A percentile compares a stretch with the other conserved stretches of the same genome.
Conservation (phyloP, 2,113 vertebrate genomes). For the Bubalus kerabau region DNA sequence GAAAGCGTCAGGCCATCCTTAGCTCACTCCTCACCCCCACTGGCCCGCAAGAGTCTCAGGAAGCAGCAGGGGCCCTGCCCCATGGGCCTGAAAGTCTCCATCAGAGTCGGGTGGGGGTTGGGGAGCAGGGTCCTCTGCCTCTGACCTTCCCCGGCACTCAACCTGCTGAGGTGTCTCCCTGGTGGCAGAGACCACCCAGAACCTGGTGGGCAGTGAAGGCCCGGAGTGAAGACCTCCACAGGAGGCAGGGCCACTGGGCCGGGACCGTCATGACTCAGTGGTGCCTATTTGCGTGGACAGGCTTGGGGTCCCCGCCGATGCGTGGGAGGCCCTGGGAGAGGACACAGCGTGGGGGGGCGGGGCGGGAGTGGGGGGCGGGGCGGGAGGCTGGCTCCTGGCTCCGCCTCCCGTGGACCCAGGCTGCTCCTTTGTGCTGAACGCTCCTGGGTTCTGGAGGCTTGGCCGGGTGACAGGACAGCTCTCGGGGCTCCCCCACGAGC, state of each 20-base stretch:
- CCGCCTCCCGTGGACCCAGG: accelerated
- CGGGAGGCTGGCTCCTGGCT: not conserved
- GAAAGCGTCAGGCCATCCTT: too few species aligned
- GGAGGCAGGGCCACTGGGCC: too few species aligned
- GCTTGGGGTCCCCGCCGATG: not conserved
- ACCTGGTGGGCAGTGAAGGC: not conserved
- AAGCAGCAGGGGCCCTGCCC: not conserved
- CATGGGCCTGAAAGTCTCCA: accelerated
- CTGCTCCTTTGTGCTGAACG: not conserved
- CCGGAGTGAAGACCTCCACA: accelerated
- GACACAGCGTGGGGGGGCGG: accelerated
- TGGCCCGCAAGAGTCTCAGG: accelerated
- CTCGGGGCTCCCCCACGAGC: not conserved
- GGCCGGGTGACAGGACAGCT: constrained; percentile 26
- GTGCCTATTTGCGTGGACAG: accelerated
- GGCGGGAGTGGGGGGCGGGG: too few species aligned
- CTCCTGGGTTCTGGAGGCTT: not conserved
- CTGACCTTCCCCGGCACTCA: too few species aligned
- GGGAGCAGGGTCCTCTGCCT: not conserved
- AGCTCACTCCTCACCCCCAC: not conserved
- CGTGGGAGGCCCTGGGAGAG: not conserved
- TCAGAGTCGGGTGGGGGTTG: accelerated
- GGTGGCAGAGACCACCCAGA: not conserved
- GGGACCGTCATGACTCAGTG: accelerated
- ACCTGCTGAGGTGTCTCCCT: not conserved